Evolutionary conservation across 2,888 invertebrate species (phyloP).

Genomic region (Amiota communis): DNA sequence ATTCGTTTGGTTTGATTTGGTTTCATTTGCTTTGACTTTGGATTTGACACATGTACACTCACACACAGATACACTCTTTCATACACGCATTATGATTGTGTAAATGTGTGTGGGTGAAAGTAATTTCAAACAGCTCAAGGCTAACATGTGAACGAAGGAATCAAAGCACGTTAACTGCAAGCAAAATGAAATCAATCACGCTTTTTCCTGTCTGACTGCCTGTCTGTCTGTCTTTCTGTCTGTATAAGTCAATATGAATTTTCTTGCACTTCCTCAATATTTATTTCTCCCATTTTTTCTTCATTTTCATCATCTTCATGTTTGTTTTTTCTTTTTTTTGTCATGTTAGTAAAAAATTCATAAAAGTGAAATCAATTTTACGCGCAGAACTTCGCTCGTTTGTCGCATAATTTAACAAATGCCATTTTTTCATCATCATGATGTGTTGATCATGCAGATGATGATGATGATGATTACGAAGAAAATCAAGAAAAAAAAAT

Average conservation of each 20-base stretch:
- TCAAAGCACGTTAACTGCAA: not conserved
- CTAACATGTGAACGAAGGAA: not conserved
- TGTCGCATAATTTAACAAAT: conserved; percentile 26
- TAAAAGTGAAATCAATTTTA: conserved; percentile 21
- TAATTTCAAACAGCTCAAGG: conserved; percentile 8
- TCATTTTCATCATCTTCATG: too few relatives aligned
- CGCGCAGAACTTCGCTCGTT: conserved; percentile 12
- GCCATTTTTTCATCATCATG: conserved; percentile 4
- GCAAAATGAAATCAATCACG: not conserved
- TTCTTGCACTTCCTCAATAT: too few relatives aligned
- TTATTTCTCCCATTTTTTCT: too few relatives aligned
- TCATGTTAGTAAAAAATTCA: not conserved
- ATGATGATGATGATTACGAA: conserved; percentile 12
- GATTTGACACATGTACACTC: too few relatives aligned
- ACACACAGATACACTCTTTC: too few relatives aligned
- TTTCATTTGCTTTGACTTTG: too few relatives aligned
- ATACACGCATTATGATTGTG: not conserved
- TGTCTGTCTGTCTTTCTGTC: too few relatives aligned
- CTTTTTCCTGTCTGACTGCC: not conserved
- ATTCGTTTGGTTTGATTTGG: too few relatives aligned
- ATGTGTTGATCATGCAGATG: not conserved
- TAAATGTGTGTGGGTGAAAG: not conserved
- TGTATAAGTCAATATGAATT: too few relatives aligned
- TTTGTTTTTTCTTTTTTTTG: not conserved
- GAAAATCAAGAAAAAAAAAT: not conserved